Percentiles rank a stretch among this genome's conserved stretches.
phyloP scores from a whole-genome alignment of 1,140 invertebrate species.

The Diorhabda carinulata region DNA sequence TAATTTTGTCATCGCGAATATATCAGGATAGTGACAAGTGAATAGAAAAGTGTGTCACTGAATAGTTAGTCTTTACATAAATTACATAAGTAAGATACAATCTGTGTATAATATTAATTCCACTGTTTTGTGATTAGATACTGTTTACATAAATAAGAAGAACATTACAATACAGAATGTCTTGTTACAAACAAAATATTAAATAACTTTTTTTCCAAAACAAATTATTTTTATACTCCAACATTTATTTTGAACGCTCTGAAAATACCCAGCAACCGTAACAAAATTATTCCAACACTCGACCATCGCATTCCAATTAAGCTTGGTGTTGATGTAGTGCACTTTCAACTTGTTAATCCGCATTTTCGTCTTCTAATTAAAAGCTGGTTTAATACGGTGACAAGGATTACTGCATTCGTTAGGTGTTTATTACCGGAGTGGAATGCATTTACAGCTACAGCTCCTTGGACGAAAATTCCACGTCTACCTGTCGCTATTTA shows the following conservation, averaged over 20 bases:
- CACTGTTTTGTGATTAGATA: background rate
- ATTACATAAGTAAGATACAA: too few species aligned
- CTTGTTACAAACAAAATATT: too few species aligned
- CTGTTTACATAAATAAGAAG: background rate
- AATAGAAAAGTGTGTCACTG: too few species aligned
- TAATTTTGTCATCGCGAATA: too few species aligned
- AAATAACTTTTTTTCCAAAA: too few species aligned
- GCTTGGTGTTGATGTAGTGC: background rate
- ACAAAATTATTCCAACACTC: background rate
- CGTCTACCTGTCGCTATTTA: slow-evolving; percentile 1
- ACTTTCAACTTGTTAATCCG: slow-evolving; percentile 16
- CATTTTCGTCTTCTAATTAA: slow-evolving; percentile 9
- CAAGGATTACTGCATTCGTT: slow-evolving; percentile 3
- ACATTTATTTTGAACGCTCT: too few species aligned
- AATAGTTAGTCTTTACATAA: too few species aligned
- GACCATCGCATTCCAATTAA: slow-evolving; percentile 15
- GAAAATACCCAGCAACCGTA: background rate
- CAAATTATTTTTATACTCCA: too few species aligned
- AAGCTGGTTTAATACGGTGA: slow-evolving; percentile 10
- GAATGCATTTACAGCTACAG: background rate
- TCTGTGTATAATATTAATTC: too few species aligned
- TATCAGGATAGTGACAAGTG: too few species aligned
- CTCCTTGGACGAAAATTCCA: background rate
- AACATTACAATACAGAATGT: background rate
- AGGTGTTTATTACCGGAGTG: slow-evolving; percentile 11